Evolutionary conservation across 2,888 invertebrate genomes (phyloP).

Genomic region (Branchinecta sandiegonensis): DNA sequence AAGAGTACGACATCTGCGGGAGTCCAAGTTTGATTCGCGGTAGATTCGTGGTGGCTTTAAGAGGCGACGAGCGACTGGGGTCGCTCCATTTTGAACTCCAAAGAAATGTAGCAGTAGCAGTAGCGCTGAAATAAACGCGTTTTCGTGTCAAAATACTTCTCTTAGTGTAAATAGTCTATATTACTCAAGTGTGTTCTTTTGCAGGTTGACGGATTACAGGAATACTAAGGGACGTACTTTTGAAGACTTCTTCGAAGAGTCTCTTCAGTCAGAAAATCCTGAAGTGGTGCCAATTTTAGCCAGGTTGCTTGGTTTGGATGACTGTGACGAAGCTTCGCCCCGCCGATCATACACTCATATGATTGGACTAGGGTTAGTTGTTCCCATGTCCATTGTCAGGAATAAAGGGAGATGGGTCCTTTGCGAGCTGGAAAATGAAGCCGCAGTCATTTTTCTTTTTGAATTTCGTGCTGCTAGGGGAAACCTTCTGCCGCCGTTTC

Average conservation of each 20-base stretch:
- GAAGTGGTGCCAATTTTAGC: neutral
- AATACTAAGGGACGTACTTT: neutral
- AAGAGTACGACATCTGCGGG: no score
- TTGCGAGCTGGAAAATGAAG: neutral
- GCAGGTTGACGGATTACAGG: neutral
- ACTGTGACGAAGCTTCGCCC: neutral
- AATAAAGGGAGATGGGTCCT: neutral
- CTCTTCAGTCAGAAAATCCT: neutral
- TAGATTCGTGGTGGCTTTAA: no score
- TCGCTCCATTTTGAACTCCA: no score
- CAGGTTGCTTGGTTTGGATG: neutral
- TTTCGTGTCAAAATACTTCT: no score
- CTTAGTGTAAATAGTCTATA: no score
- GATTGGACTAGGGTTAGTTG: neutral
- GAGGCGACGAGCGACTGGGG: no score
- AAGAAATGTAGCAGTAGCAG: no score
- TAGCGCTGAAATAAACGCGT: no score
- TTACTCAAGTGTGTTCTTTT: no score
- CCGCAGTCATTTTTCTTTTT: neutral
- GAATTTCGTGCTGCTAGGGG: no score
- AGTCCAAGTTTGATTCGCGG: no score
- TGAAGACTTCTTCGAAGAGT: neutral
- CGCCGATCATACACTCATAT: neutral
- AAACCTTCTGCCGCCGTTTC: no score
- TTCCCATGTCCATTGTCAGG: neutral